A percentile compares a stretch with the other conserved stretches of the same genome.
Conservation (phyloP, 2,113 vertebrate species). For the Riparia riparia region DNA sequence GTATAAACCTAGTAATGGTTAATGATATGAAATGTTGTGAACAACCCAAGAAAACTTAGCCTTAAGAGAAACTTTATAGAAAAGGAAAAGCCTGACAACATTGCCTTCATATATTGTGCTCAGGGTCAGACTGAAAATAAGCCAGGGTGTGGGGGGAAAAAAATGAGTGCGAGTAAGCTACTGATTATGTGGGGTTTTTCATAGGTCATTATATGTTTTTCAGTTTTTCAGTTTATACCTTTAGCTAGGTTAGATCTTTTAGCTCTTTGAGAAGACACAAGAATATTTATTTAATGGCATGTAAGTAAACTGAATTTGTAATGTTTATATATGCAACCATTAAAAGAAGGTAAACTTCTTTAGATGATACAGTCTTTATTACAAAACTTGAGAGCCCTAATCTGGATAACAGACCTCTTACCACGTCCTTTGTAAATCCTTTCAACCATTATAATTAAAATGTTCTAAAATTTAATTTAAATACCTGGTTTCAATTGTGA, state of each 20-base stretch:
- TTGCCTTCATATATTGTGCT: background rate
- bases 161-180: fast-evolving
- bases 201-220: background rate
- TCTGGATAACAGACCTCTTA: background rate
- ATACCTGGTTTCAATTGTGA: background rate
- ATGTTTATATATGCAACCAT: background rate
- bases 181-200: background rate
- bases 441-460: background rate
- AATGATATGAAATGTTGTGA: background rate
- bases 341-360: background rate
- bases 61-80: background rate
- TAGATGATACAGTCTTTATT: background rate
- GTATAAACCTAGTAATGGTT: background rate
- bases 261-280: background rate
- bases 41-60: background rate
- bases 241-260: background rate
- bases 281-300: background rate
- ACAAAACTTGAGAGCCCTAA: background rate
- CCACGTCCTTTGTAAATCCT: background rate
- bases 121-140: background rate
- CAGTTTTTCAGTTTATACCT: background rate
- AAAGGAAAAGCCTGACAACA: background rate
- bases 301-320: background rate
- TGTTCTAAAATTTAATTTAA: background rate
- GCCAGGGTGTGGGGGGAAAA: background rate